Conservation (phyloP, 2,797 vertebrate genomes). For the Odontamblyopus rebecca region DNA sequence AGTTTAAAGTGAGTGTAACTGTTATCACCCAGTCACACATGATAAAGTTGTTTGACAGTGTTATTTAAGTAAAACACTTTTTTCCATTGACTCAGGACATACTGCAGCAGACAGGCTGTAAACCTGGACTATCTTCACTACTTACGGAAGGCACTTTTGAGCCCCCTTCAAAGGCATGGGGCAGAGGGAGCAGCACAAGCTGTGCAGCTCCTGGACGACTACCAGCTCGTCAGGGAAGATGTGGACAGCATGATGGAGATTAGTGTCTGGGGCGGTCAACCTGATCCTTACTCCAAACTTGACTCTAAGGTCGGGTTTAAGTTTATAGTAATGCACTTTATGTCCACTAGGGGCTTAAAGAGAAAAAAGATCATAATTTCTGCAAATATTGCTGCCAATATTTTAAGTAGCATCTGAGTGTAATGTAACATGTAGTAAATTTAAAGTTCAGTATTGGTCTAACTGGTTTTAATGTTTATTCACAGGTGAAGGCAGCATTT, state of each 20-base stretch:
- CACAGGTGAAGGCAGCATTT: constrained; percentile 94
- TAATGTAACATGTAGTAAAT: not conserved
- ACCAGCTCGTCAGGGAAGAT: constrained; percentile 93
- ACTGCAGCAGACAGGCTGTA: constrained; percentile 84
- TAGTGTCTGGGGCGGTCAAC: constrained; percentile 86
- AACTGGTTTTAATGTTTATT: not conserved
- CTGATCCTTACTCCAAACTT: constrained; percentile 89
- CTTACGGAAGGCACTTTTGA: constrained; percentile 82
- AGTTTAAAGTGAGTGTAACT: constrained; percentile 84
- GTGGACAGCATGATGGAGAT: constrained; percentile 96
- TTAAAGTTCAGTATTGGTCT: not conserved
- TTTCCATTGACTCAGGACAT: constrained; percentile 71
- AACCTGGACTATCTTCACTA: constrained; percentile 90
- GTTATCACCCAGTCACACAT: not conserved
- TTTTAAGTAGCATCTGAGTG: not conserved
- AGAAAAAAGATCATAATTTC: not conserved
- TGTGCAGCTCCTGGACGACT: constrained; percentile 87
- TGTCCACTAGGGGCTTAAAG: not conserved
- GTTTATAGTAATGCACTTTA: not conserved
- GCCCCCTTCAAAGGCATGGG: constrained; percentile 80
- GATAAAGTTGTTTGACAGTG: not conserved
- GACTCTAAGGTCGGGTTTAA: constrained; percentile 87
- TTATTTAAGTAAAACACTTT: not conserved
- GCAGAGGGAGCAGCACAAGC: constrained; percentile 82
- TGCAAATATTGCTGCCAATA: not conserved